Percentiles rank a stretch among this genome's conserved stretches.
phyloP scores from a whole-genome alignment of 2,113 vertebrate species.

The Sceloporus undulatus region DNA sequence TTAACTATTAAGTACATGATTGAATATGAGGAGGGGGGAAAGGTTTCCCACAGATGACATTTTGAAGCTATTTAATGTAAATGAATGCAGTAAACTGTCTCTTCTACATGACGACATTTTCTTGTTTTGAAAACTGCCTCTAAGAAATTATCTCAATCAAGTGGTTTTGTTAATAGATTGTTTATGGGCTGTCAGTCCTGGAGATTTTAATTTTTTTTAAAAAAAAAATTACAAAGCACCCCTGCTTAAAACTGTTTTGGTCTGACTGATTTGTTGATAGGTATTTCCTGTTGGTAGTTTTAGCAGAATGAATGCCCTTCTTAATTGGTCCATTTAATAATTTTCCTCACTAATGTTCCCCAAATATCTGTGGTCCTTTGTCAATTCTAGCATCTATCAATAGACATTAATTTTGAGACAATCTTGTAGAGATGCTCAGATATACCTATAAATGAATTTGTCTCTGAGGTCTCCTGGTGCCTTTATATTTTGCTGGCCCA shows the following conservation, averaged over 20 bases:
- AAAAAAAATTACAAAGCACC: background rate
- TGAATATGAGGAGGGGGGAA: background rate
- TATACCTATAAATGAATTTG: background rate
- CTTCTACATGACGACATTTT: background rate
- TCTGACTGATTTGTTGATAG: background rate
- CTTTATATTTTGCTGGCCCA: background rate
- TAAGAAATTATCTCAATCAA: background rate
- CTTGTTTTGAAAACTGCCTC: background rate
- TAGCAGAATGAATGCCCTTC: background rate
- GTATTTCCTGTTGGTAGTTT: background rate
- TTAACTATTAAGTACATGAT: background rate
- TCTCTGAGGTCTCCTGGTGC: background rate
- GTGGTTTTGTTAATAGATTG: background rate
- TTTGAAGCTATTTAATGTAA: background rate
- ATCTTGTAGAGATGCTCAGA: background rate
- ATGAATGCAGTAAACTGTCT: background rate
- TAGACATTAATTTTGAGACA: conserved; percentile 9
- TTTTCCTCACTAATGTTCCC: conserved; percentile 32
- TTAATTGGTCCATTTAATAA: conserved; percentile 16
- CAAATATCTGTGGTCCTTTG: background rate
- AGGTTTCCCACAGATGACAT: background rate
- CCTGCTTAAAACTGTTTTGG: background rate
- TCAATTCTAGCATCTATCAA: background rate
- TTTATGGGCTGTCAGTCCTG: background rate
- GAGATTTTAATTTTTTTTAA: background rate